Evolutionary conservation across 2,888 invertebrate species (phyloP).

Genomic region (Nyleta sp.): DNA sequence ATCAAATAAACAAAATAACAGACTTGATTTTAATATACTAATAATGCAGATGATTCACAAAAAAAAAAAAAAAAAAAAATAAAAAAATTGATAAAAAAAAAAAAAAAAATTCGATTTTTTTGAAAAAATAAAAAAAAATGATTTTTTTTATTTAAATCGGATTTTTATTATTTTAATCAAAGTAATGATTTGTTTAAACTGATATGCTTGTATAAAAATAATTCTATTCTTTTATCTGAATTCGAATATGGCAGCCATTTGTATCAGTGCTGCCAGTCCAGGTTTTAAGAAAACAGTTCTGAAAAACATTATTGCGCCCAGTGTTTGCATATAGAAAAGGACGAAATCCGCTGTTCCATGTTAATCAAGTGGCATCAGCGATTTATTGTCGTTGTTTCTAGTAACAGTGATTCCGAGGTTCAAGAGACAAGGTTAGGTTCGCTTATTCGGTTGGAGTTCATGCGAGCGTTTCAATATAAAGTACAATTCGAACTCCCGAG

Average conservation of each 20-base stretch:
- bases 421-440: conserved; percentile 19
- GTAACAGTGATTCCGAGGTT: conserved; percentile 14
- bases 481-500: not conserved
- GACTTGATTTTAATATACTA: too few relatives aligned
- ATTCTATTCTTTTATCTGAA: not conserved
- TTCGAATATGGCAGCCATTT: not conserved
- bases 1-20: too few relatives aligned
- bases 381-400: conserved; percentile 16
- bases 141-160: too few relatives aligned
- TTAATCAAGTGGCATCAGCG: conserved; percentile 15
- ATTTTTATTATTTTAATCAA: too few relatives aligned
- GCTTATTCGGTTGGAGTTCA: conserved; percentile 17
- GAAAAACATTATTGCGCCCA: conserved; percentile 3
- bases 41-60: too few relatives aligned
- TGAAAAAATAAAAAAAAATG: too few relatives aligned
- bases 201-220: too few relatives aligned
- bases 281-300: conserved; percentile 16
- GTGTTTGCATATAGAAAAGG: conserved; percentile 7
- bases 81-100: too few relatives aligned
- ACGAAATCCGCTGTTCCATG: conserved; percentile 4
- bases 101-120: too few relatives aligned
- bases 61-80: too few relatives aligned
- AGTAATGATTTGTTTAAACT: too few relatives aligned
- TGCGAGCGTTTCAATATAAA: conserved; percentile 1
- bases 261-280: conserved; percentile 5